phyloP scores from a whole-genome alignment of 2,888 invertebrate species.

The Rhingia campestris region DNA sequence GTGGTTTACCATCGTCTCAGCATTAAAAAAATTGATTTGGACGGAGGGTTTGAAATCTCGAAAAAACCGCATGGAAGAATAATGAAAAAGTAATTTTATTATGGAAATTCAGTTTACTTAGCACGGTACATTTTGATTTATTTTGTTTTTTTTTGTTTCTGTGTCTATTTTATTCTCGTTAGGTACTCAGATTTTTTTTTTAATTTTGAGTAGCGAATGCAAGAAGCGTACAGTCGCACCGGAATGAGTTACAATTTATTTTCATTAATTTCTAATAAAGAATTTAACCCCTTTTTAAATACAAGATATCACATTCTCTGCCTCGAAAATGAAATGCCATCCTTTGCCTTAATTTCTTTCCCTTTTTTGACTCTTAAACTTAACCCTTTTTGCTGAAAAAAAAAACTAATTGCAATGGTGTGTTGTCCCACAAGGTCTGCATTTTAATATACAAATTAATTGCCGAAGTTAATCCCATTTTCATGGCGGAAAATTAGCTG shows the following conservation, averaged over 20 bases:
- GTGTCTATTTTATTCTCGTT: slow-evolving; percentile 66
- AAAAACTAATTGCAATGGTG: slow-evolving; percentile 59
- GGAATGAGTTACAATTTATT: slow-evolving; percentile 69
- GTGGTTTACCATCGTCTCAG: slow-evolving; percentile 39
- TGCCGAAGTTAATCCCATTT: slow-evolving; percentile 69
- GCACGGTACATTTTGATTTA: slow-evolving; percentile 68
- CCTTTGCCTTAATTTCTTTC: slow-evolving; percentile 50
- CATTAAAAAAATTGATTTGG: slow-evolving; percentile 50
- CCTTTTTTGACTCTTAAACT: slow-evolving; percentile 59
- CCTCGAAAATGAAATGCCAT: slow-evolving; percentile 45
- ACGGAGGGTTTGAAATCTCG: slow-evolving; percentile 48
- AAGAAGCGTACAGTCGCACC: slow-evolving; percentile 43
- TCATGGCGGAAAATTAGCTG: slow-evolving; percentile 78
- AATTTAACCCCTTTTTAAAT: slow-evolving; percentile 70
- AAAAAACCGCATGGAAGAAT: slow-evolving; percentile 63
- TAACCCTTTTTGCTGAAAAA: slow-evolving; percentile 60
- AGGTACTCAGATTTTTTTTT: slow-evolving; percentile 8
- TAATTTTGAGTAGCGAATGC: slow-evolving; percentile 16
- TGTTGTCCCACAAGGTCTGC: slow-evolving; percentile 53
- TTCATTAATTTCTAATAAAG: slow-evolving; percentile 75
- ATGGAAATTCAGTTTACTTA: slow-evolving; percentile 73
- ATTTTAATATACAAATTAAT: slow-evolving; percentile 73
- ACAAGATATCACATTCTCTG: slow-evolving; percentile 61
- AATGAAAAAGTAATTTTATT: slow-evolving; percentile 74
- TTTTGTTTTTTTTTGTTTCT: slow-evolving; percentile 45